A percentile compares a stretch with the other conserved stretches of the same genome.
phyloP scores from a whole-genome alignment of 2,113 vertebrate genomes.

The Psephotus haematonotus region DNA sequence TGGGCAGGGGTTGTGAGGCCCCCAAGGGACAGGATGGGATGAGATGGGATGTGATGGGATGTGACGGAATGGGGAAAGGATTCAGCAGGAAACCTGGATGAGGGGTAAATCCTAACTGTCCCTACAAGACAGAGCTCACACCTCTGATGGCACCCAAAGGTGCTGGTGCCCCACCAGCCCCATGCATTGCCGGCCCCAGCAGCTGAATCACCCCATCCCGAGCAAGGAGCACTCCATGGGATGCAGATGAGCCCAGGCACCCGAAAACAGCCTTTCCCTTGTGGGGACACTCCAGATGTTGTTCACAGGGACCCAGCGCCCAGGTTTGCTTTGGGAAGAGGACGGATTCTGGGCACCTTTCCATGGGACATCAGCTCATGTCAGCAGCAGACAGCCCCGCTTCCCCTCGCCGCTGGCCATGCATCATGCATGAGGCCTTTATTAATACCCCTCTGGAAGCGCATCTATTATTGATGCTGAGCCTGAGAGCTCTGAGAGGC shows the following conservation, averaged over 20 bases:
- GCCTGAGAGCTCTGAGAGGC: not conserved
- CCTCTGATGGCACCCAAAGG: not conserved
- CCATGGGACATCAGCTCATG: accelerated
- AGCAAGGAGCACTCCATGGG: not conserved
- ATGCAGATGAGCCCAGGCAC: not conserved
- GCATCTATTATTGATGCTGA: not conserved
- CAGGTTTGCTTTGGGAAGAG: not conserved
- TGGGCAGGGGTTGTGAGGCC: not conserved
- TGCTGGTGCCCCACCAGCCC: accelerated
- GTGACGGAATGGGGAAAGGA: not conserved
- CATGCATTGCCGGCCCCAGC: not conserved
- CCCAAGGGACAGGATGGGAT: not conserved
- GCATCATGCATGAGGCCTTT: not conserved
- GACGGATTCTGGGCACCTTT: not conserved
- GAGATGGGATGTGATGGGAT: not conserved
- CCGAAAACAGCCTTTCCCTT: accelerated
- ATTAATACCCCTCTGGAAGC: not conserved
- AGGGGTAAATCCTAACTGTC: not conserved
- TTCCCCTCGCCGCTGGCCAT: accelerated
- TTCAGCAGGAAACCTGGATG: not conserved
- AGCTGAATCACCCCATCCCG: not conserved
- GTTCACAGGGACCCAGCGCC: accelerated
- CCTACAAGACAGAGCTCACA: not conserved
- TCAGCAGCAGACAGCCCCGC: not conserved
- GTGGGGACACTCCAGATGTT: accelerated